These are phyloP conservation scores for Genyomyrus donnyi DNA, from an alignment of 2,113 vertebrate species.

Conservation along the genomic window DNA sequence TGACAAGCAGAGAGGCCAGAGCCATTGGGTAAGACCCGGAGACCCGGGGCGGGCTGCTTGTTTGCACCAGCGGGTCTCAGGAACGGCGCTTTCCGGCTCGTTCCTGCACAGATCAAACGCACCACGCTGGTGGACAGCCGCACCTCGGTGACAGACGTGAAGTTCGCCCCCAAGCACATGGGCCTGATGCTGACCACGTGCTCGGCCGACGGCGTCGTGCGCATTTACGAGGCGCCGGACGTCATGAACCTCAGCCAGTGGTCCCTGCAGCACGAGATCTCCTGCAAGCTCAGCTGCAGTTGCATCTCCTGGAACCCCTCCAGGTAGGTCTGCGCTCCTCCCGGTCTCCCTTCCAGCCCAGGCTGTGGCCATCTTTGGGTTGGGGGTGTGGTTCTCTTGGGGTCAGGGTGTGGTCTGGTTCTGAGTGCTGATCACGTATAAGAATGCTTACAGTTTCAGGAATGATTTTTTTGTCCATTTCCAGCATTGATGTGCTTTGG, in stretches of 20 bases:
- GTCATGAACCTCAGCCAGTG: constrained; percentile 99
- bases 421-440: background rate
- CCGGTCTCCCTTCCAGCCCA: background rate
- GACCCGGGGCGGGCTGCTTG: constrained; percentile 29
- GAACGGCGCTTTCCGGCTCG: background rate
- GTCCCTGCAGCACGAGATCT: constrained; percentile 97
- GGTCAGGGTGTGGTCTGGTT: background rate
- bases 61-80: background rate
- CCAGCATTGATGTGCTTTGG: background rate
- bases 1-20: constrained; percentile 91
- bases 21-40: constrained; percentile 80
- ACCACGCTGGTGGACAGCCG: constrained; percentile 95
- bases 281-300: constrained; percentile 93
- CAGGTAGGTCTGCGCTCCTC: constrained; percentile 61
- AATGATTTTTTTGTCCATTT: background rate
- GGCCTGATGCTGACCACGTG: constrained; percentile 95
- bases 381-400: background rate
- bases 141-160: constrained; percentile 95
- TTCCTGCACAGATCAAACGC: constrained; percentile 79
- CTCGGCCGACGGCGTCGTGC: constrained; percentile 91
- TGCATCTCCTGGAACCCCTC: constrained; percentile 99
- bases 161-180: constrained; percentile 98
- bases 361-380: background rate
- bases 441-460: background rate
- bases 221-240: constrained; percentile 94